Percentiles rank a stretch among this genome's conserved stretches.
Evolutionary conservation across 2,797 vertebrate species (phyloP).

Genomic region (Aulostomus chinensis): DNA sequence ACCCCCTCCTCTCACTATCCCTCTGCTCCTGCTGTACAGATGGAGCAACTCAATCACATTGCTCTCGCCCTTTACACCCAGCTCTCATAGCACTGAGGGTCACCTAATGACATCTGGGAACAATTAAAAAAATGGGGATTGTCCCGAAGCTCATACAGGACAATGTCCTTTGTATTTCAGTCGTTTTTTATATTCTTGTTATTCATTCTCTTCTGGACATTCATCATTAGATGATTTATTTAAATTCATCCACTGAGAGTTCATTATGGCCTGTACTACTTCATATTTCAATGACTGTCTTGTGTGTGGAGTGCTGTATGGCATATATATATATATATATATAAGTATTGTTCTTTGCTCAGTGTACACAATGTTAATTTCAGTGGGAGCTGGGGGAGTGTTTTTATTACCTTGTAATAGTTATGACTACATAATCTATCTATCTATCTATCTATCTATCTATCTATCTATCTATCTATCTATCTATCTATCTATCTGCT

Average conservation of each 20-base stretch:
- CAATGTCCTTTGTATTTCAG: constrained; percentile 31
- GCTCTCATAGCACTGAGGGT: constrained; percentile 38
- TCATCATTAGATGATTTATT: constrained; percentile 36
- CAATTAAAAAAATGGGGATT: constrained; percentile 42
- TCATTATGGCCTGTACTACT: constrained; percentile 1
- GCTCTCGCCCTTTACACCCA: constrained; percentile 19
- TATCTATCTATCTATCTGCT: neutral
- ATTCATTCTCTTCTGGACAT: constrained; percentile 20
- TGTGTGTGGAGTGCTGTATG: neutral
- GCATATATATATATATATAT: too few species aligned
- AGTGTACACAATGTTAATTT: neutral
- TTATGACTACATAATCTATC: neutral
- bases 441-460: neutral
- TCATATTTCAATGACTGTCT: constrained; percentile 6
- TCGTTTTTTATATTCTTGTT: constrained; percentile 2
- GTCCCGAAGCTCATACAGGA: constrained; percentile 18
- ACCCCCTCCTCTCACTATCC: constrained; percentile 2
- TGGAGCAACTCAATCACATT: constrained; percentile 39
- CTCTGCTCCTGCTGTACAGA: constrained; percentile 14
- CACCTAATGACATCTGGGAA: constrained; percentile 51
- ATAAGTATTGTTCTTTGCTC: neutral
- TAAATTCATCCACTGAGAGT: constrained; percentile 13
- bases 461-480: neutral
- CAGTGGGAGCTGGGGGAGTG: neutral
- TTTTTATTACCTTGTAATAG: constrained; percentile 2